Percentiles rank a stretch among this genome's conserved stretches.
phyloP scores from a whole-genome alignment of 2,888 invertebrate species.

The Gerris lacustris region DNA sequence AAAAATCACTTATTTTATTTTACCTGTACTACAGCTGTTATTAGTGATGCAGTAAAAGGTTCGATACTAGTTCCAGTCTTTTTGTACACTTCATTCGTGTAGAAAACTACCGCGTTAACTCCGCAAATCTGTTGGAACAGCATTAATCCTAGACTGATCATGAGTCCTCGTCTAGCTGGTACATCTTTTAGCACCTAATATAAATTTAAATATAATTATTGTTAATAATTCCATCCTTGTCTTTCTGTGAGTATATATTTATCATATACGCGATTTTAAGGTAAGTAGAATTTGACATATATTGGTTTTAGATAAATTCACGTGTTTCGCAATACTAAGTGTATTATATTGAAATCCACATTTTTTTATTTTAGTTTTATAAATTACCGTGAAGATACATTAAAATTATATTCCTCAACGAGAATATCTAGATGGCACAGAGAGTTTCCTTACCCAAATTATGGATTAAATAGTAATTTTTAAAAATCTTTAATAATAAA shows the following conservation, averaged over 20 bases:
- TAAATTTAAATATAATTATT: neutral
- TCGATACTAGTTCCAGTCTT: slow-evolving; percentile 30
- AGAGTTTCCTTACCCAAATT: too few relatives aligned
- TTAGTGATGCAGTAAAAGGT: slow-evolving; percentile 35
- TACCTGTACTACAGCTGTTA: slow-evolving; percentile 6
- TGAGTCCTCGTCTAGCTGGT: slow-evolving; percentile 30
- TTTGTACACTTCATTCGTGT: slow-evolving; percentile 33
- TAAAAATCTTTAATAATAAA: too few relatives aligned
- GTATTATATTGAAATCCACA: too few relatives aligned
- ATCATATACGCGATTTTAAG: neutral
- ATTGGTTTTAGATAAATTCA: too few relatives aligned
- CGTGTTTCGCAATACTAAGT: too few relatives aligned
- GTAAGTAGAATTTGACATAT: slow-evolving; percentile 15
- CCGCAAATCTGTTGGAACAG: slow-evolving; percentile 36
- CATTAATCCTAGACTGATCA: slow-evolving; percentile 37
- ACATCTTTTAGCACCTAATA: slow-evolving; percentile 32
- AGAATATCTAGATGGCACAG: too few relatives aligned
- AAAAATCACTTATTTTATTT: neutral
- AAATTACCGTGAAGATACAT: too few relatives aligned
- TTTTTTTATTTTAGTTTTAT: too few relatives aligned
- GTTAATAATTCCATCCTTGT: neutral
- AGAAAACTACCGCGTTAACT: slow-evolving; percentile 35
- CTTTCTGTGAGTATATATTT: neutral
- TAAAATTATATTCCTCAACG: too few relatives aligned
- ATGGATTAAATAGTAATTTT: too few relatives aligned